Base-by-base conservation (phyloP, 2,888 invertebrate species). In the Eubasilissa splendida region DNA sequence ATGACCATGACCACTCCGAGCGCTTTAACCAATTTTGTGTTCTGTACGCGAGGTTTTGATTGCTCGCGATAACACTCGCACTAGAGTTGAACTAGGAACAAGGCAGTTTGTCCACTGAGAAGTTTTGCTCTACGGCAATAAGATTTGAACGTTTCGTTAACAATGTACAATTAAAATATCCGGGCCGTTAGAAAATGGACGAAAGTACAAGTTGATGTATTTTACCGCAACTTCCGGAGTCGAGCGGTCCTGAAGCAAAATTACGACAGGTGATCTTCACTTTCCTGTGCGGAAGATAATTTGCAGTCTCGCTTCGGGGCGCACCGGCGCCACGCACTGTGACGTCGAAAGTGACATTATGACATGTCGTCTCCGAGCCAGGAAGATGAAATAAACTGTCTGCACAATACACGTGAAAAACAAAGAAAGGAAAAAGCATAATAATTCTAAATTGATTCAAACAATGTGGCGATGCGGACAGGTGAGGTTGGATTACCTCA, bases 401-500 rank as follows among this genome's bases (percentile, higher is more conserved):
- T 11, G 53, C 52, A 22, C 14, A 52, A 52, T 73, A 56, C 4
- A 42, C 42, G 42, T 7, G 7, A 42, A 56, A 52, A 53, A 66
- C 76, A 76, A 76, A 53, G 76, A 76, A 65, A 76, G 65, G 76
- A 65, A 76, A 63, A 76, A 22, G 50, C 33, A 65, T 54, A 66
- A 76, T 76, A n/a, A 60, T 42, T 42, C 42, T 60, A 71, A 77
- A 70, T 77, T 68, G 31, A 22, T 22, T n/a, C 60, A 54, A 52
- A 75, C 75, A 75, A 75, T 75, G 50, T 53, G 70, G 14, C 53
- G n/a, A 50, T 52, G 14, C 7, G 54, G 14, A 14, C 53, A 52
- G 70, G 42, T 75, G 65, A 50, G 63, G 31, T 14, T 14, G 59
- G 75, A 42, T 80, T 80, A 77, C 77, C 74, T 77, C 80, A 80